Base-by-base conservation (phyloP, 2,113 vertebrate genomes). In the Passer domesticus region DNA sequence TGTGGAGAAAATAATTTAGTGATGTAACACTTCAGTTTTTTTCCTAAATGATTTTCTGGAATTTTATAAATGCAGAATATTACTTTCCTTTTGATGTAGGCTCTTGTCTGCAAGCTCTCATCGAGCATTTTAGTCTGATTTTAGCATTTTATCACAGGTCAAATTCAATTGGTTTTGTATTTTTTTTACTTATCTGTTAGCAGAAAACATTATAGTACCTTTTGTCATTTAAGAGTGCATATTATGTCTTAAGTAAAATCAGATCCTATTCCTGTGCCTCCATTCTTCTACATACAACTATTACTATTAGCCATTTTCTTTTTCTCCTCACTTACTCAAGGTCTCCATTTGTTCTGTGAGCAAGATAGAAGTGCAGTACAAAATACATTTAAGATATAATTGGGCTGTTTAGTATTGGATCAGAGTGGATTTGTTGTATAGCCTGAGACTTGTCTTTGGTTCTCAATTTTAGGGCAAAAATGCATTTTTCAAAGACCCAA, bases 401-500 rank as follows among this genome's bases (percentile, higher is more conserved):
- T 49, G 31, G 23, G 15, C 39, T 75, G 19, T 33, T 69, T 74
- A n/a, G 16, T 56, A 49, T 20, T 81, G 63, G 21, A 62, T 83
- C 18, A 39, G 63, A 75, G 47, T 13, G 5, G 22, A 62, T 89
- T 62, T 12, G 30, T 82, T 87, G 15, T 70, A 14, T 87, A 72
- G 13, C 9, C 62, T 96, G 55, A 88, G 35, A 24, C 13, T 64
- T 52, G 52, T 78, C 62, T 90, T 80, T 79, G 94, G 5, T 91
- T 85, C 60, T 96, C 16, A 50, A 53, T 97, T 94, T 64, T 87
- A 99, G 99, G 99, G 99, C 35, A 99, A 99, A 97, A 99, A 99
- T 62, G 99, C 99, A 15, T 99, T 99, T 98, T 99, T 99, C 97
- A 99, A 99, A 97, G 99, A 99, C 66, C 98, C 99, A 68, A 99